Percentiles rank a stretch among this genome's conserved stretches.
Evolutionary conservation across 2,113 vertebrate species (phyloP).

Genomic region (Oncorhynchus mykiss): DNA sequence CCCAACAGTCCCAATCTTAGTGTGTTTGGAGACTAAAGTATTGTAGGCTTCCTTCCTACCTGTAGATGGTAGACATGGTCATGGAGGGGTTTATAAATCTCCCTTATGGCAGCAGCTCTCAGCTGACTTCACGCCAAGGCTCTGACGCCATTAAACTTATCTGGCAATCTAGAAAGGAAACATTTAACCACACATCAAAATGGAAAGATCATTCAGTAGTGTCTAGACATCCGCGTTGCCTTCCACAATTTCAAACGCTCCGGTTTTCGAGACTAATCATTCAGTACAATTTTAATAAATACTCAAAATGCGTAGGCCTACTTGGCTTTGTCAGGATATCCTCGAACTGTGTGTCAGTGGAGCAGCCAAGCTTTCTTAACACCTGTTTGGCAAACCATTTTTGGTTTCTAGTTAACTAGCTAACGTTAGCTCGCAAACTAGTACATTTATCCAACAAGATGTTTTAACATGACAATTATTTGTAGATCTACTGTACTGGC

Average conservation of each 20-base stretch:
- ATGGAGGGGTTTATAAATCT: constrained; percentile 75
- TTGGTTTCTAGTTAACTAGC: no score
- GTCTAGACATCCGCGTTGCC: no score
- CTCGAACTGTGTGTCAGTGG: constrained; percentile 71
- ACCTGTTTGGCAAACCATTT: constrained; percentile 60
- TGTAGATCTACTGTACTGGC: background rate
- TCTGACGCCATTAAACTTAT: constrained; percentile 81
- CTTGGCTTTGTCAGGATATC: constrained; percentile 77
- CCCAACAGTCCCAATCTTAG: constrained; percentile 37
- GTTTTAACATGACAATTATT: background rate
- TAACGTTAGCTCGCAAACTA: background rate
- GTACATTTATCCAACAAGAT: background rate
- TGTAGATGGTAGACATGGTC: constrained; percentile 82
- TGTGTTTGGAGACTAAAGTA: background rate
- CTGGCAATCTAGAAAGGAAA: constrained; percentile 74
- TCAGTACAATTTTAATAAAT: background rate
- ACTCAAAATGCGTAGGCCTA: background rate
- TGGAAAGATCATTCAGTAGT: background rate
- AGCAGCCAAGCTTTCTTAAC: constrained; percentile 78
- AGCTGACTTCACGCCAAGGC: constrained; percentile 66
- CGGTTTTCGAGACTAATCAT: no score
- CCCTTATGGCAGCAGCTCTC: constrained; percentile 75
- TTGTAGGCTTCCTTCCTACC: constrained; percentile 60
- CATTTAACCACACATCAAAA: background rate
- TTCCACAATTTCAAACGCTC: no score